These are phyloP conservation scores for Ramphastos sulfuratus DNA, from an alignment of 2,113 vertebrate genomes.

Conservation along the genomic window DNA sequence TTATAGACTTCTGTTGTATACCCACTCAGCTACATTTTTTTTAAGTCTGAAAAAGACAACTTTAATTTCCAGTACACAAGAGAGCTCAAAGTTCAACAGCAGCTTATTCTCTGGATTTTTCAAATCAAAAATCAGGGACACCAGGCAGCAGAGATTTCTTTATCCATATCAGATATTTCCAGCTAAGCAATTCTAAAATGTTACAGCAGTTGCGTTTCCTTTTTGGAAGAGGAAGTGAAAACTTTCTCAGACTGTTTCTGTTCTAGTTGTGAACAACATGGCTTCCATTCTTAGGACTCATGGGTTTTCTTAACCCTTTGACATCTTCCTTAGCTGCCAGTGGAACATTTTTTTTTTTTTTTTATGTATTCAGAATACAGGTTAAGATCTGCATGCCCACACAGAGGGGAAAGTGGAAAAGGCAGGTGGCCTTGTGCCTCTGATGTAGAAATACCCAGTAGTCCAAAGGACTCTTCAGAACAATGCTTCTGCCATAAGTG, in stretches of 20 bases:
- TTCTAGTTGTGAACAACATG: background rate
- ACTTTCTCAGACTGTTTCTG: constrained; percentile 28
- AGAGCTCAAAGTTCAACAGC: background rate
- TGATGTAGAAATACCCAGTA: background rate
- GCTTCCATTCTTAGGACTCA: background rate
- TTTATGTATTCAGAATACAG: background rate
- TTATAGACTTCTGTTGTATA: background rate
- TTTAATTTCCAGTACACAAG: background rate
- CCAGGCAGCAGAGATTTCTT: background rate
- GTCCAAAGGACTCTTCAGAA: background rate
- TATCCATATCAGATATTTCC: background rate
- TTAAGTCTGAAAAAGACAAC: background rate
- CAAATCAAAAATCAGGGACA: background rate
- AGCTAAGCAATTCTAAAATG: background rate
- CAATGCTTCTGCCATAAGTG: background rate
- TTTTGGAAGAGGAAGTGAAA: constrained; percentile 56
- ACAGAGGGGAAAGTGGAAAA: background rate
- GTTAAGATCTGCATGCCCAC: background rate
- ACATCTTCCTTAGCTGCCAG: background rate
- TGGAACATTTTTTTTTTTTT: background rate
- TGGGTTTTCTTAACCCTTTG: background rate
- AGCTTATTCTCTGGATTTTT: background rate
- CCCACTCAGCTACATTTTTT: background rate
- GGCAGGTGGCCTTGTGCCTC: background rate
- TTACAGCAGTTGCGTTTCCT: constrained; percentile 29